phyloP scores from a whole-genome alignment of 30 jellyfish, hydroid and myxozoan genomes.

The Mastigias papua region DNA sequence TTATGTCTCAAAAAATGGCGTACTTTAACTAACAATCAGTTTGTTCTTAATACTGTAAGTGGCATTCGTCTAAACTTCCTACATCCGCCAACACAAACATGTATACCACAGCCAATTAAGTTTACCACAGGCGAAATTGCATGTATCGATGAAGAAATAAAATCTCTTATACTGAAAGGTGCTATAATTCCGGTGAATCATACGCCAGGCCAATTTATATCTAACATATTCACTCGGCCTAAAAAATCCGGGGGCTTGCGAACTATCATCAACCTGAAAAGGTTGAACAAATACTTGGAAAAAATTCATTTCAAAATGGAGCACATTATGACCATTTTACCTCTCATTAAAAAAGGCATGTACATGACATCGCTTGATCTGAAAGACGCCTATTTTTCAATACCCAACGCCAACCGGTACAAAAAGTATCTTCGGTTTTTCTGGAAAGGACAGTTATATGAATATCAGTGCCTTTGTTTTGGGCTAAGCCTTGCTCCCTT shows the following conservation, averaged over 20 bases:
- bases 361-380: too few species aligned
- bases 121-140: not conserved
- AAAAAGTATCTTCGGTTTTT: too few species aligned
- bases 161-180: not conserved
- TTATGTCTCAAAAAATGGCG: not conserved
- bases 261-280: constrained; percentile 22
- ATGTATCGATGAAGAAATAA: not conserved
- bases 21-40: not conserved
- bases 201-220: not conserved
- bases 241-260: constrained; percentile 12
- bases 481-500: too few species aligned
- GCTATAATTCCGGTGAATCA: not conserved
- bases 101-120: not conserved
- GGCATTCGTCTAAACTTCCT: constrained; percentile 12
- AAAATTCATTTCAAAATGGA: too few species aligned
- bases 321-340: too few species aligned
- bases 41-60: constrained; percentile 1
- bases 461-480: too few species aligned
- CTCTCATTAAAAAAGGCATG: too few species aligned
- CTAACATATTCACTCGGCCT: constrained; percentile 17
- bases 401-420: too few species aligned
- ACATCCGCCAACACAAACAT: not conserved
- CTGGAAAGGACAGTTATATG: too few species aligned
- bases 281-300: too few species aligned
- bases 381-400: too few species aligned